A percentile compares a stretch with the other conserved stretches of the same genome.
These are phyloP conservation scores for Lindbergichthys nudifrons DNA, from an alignment of 2,797 vertebrate genomes.

Conservation along the genomic window DNA sequence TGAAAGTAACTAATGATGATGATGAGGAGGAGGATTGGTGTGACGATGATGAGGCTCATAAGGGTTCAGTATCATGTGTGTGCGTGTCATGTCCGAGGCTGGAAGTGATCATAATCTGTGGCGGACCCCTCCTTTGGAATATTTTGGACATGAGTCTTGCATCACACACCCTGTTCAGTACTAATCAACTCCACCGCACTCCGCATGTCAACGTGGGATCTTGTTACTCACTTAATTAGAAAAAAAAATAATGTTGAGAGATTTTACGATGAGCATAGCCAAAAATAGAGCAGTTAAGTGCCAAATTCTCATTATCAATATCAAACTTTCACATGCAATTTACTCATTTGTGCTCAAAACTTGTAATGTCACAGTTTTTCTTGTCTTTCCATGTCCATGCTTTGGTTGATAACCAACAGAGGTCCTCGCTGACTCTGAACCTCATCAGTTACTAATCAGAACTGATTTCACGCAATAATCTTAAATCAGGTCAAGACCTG, in stretches of 20 bases:
- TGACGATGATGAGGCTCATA: conserved; percentile 60
- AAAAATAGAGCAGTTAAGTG: conserved; percentile 24
- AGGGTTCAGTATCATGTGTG: conserved; percentile 47
- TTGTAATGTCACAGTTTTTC: conserved; percentile 7
- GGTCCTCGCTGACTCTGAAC: conserved; percentile 41
- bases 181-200: conserved; percentile 14
- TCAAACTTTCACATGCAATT: conserved; percentile 37
- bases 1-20: conserved; percentile 74
- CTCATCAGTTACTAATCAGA: conserved; percentile 38
- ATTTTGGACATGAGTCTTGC: conserved; percentile 72
- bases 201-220: conserved; percentile 48
- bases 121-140: conserved; percentile 66
- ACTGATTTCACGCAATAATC: conserved; percentile 42
- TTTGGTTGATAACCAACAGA: conserved; percentile 42
- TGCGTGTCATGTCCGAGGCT: conserved; percentile 57
- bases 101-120: conserved; percentile 74
- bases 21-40: conserved; percentile 63
- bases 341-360: conserved; percentile 1
- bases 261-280: conserved; percentile 9
- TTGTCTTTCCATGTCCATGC: conserved; percentile 1
- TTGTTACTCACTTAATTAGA: conserved; percentile 24
- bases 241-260: conserved; percentile 18
- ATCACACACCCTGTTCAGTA: conserved; percentile 62
- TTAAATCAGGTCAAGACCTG: conserved; percentile 58
- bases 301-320: conserved; percentile 43